Conservation (phyloP, 2,797 vertebrate species). For the Hafferia zeledoni region DNA sequence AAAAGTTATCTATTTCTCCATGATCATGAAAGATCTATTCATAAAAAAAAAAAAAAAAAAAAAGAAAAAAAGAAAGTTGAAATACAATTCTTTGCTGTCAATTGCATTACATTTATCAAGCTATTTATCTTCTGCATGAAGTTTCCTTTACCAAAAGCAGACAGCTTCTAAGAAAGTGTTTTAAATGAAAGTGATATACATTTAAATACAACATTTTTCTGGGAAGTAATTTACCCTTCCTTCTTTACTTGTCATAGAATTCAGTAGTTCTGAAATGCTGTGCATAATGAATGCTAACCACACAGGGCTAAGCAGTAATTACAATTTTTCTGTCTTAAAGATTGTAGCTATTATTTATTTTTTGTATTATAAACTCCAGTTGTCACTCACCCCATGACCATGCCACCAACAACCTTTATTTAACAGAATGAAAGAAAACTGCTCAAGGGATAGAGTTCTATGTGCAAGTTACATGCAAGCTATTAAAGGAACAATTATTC, state of each 20-base stretch:
- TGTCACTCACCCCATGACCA: slow-evolving; percentile 5
- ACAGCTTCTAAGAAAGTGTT: background rate
- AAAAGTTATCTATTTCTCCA: background rate
- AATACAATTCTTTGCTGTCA: background rate
- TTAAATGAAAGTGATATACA: slow-evolving; percentile 2
- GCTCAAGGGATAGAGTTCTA: background rate
- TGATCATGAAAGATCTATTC: background rate
- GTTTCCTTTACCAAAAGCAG: background rate
- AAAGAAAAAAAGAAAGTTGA: background rate
- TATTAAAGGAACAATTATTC: background rate
- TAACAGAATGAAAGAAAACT: background rate
- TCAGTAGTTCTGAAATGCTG: slow-evolving; percentile 1
- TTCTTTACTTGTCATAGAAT: background rate
- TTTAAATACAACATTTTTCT: slow-evolving; percentile 44
- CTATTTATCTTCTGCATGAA: background rate
- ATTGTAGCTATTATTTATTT: slow-evolving; percentile 60
- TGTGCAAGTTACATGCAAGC: background rate
- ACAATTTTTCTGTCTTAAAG: slow-evolving; percentile 26
- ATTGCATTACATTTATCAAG: slow-evolving; percentile 4
- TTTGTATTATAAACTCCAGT: slow-evolving; percentile 14
- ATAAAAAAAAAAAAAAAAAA: background rate
- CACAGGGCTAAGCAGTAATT: slow-evolving; percentile 15
- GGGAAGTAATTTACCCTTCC: slow-evolving; percentile 39
- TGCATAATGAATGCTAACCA: background rate
- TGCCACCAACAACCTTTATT: background rate